Evolutionary conservation across 2,113 vertebrate genomes (phyloP).

Genomic region (Hippocampus barbouri): DNA sequence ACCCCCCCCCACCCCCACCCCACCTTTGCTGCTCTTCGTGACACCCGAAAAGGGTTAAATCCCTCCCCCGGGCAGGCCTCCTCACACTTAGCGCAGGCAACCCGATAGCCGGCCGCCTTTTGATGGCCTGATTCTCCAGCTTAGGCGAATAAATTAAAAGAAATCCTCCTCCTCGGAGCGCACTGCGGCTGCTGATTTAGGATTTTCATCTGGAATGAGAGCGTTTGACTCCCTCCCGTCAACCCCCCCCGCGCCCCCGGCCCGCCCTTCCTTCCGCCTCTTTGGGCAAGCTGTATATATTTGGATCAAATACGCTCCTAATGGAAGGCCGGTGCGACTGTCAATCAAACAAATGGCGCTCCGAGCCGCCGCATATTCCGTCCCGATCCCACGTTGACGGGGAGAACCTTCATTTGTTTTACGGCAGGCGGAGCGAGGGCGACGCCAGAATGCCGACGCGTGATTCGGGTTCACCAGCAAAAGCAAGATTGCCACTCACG

Average conservation of each 20-base stretch:
- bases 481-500: no score
- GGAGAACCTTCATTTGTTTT: not conserved
- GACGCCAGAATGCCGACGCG: no score
- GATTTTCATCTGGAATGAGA: constrained; percentile 84
- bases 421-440: no score
- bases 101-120: constrained; percentile 78
- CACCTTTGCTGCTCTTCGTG: constrained; percentile 15
- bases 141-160: constrained; percentile 91
- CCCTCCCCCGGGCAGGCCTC: constrained; percentile 34
- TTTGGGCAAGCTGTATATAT: constrained; percentile 27
- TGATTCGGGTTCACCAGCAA: no score
- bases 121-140: constrained; percentile 77
- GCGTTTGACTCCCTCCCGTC: constrained; percentile 70
- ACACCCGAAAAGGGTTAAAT: constrained; percentile 59
- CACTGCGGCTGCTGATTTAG: constrained; percentile 86
- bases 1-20: constrained; percentile 9
- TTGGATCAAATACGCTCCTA: constrained; percentile 63
- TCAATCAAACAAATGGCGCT: constrained; percentile 37
- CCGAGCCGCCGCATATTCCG: constrained; percentile 38
- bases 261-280: constrained; percentile 5
- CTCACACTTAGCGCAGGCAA: constrained; percentile 72
- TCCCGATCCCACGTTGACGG: constrained; percentile 42
- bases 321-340: constrained; percentile 81
- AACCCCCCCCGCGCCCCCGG: not conserved
- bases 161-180: constrained; percentile 74